Base-by-base conservation (phyloP, 2,797 vertebrate species). In the Aeoliscus strigatus region DNA sequence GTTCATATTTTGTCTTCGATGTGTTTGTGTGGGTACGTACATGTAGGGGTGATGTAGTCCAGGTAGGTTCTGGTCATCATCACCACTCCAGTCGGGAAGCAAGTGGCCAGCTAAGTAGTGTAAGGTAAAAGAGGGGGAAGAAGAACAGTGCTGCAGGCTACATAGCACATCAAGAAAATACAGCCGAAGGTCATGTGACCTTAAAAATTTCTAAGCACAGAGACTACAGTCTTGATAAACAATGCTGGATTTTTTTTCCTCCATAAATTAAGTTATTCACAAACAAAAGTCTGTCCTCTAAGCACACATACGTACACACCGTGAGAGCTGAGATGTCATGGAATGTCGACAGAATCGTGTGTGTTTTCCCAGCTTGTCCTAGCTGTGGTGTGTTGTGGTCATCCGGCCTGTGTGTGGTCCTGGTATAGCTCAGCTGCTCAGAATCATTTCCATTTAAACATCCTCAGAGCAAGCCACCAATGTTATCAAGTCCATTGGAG, bases 41-140 rank as follows among this genome's bases (percentile, higher is more conserved):
- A 38, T 27, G 24, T 31, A 47, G 39, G 33, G 32, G 29, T 1
- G 36, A 79, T 54, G 49, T 44, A 66, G 41, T 44, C n/a, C 65
- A 85, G 82, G 82, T n/a, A n/a, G n/a, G 85, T 86, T 88, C 90
- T 90, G 87, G 81, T 91, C 88, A 91, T 92, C 89, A 91, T 92
- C 87, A 84, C 83, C 79, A 71, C 78, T 84, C 51, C 69, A 84
- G 83, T 87, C 80, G 87, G 84, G 15, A 24, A 58, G 28, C 48
- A 32, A 55, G 50, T 27, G 45, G 59, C 37, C 66, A 50, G 34
- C 41, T 49, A 39, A 57, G 38, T 16, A 6, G 18, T 6, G 18
- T 15, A 42, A 35, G 39, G 52, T 58, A 46, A 35, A 41, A 18
- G 46, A 48, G 39, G 44, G 23, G 34, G 31, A 41, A 43, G 30